These are phyloP conservation scores for Zosterops pallidus DNA, from an alignment of 2,113 vertebrate genomes.

Conservation along the genomic window DNA sequence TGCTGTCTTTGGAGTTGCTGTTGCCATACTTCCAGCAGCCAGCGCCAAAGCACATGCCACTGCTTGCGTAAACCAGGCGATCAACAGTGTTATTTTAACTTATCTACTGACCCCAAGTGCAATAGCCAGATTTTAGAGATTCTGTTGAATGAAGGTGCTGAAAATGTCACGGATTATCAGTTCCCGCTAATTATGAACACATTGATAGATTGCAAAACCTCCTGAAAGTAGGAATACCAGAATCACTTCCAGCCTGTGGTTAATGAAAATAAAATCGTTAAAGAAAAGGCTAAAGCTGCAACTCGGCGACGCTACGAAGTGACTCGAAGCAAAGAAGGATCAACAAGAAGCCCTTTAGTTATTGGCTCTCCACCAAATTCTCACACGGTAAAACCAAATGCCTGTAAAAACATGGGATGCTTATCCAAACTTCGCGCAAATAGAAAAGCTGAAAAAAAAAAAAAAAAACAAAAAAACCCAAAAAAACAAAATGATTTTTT, in stretches of 20 bases:
- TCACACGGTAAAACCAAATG: neutral
- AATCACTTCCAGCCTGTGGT: neutral
- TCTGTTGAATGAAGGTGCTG: neutral
- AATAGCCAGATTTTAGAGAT: neutral
- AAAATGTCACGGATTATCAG: neutral
- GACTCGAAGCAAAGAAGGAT: neutral
- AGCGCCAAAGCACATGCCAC: neutral
- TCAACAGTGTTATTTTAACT: neutral
- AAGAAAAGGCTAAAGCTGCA: neutral
- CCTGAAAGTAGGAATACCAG: neutral
- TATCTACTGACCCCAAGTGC: neutral
- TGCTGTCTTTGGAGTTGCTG: neutral
- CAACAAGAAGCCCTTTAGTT: neutral
- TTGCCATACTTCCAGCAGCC: neutral
- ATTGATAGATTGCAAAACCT: neutral
- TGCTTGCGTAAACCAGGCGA: neutral
- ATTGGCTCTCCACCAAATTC: neutral
- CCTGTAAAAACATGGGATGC: neutral
- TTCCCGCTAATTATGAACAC: neutral
- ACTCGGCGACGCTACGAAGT: neutral
- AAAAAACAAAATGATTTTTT: too few relatives aligned
- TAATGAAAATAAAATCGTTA: neutral
- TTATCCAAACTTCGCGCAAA: neutral
- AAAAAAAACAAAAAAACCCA: neutral
- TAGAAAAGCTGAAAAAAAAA: neutral